Evolutionary conservation across 2,797 vertebrate genomes (phyloP).

Genomic region (Danio albolineatus): DNA sequence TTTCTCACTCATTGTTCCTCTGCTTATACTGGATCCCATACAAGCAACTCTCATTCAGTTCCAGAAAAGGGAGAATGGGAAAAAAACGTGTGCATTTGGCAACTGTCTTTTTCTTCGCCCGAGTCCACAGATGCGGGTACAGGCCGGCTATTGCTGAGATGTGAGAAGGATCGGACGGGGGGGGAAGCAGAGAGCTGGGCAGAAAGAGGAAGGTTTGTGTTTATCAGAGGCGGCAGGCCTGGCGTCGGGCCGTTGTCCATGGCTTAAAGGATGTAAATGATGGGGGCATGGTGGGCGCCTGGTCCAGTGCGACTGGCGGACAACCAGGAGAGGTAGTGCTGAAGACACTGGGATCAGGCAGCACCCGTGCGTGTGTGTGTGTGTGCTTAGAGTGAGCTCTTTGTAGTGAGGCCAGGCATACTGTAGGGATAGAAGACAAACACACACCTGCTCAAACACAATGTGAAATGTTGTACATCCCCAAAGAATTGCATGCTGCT

Average conservation of each 20-base stretch:
- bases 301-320: conserved; percentile 24
- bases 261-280: conserved; percentile 80
- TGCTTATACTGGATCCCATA: conserved; percentile 63
- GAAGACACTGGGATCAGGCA: conserved; percentile 52
- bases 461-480: conserved; percentile 18
- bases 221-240: conserved; percentile 80
- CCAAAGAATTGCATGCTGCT: not conserved
- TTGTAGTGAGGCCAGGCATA: conserved; percentile 78
- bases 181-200: conserved; percentile 64
- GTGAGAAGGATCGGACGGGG: too few relatives aligned
- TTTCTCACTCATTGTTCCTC: conserved; percentile 57
- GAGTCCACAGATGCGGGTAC: too few relatives aligned
- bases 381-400: conserved; percentile 72
- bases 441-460: conserved; percentile 47
- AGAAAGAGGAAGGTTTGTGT: conserved; percentile 71
- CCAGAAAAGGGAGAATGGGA: too few relatives aligned
- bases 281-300: conserved; percentile 64
- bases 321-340: conserved; percentile 67
- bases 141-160: too few relatives aligned
- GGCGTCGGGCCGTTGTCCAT: conserved; percentile 65
- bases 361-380: too few relatives aligned
- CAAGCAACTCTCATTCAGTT: conserved; percentile 31
- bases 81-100: too few relatives aligned
- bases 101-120: too few relatives aligned
- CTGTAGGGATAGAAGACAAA: conserved; percentile 55